A percentile compares a stretch with the other conserved stretches of the same genome.
phyloP scores from a whole-genome alignment of 2,797 vertebrate genomes.

The Iguana delicatissima region DNA sequence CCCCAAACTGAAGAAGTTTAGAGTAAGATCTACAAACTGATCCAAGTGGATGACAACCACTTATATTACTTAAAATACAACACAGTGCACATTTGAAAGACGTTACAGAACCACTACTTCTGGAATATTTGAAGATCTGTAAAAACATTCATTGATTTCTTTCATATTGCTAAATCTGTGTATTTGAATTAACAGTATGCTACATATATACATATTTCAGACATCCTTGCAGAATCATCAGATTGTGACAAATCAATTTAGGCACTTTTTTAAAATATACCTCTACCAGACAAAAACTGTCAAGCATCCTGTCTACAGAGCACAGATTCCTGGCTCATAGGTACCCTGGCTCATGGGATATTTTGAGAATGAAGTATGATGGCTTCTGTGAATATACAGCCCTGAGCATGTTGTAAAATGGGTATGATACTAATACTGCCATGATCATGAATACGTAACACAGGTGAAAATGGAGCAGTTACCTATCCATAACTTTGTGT shows the following conservation, averaged over 20 bases:
- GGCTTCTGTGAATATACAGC: no score
- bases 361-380: no score
- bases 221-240: neutral
- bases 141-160: neutral
- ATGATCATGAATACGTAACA: no score
- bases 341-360: no score
- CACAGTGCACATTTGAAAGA: neutral
- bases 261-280: neutral
- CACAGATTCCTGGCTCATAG: no score
- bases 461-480: no score
- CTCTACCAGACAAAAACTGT: neutral
- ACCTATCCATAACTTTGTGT: no score
- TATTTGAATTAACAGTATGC: neutral
- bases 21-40: neutral
- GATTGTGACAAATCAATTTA: neutral
- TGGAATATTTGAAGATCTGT: neutral
- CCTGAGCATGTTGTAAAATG: no score
- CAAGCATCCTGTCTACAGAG: neutral
- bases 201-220: neutral
- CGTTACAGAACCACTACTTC: constrained; percentile 13
- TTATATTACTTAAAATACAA: neutral
- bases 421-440: no score
- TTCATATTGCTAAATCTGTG: neutral
- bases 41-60: neutral
- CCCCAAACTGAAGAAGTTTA: neutral